Base-by-base conservation (phyloP, 2,113 vertebrate species). In the Triplophysa dalaica region DNA sequence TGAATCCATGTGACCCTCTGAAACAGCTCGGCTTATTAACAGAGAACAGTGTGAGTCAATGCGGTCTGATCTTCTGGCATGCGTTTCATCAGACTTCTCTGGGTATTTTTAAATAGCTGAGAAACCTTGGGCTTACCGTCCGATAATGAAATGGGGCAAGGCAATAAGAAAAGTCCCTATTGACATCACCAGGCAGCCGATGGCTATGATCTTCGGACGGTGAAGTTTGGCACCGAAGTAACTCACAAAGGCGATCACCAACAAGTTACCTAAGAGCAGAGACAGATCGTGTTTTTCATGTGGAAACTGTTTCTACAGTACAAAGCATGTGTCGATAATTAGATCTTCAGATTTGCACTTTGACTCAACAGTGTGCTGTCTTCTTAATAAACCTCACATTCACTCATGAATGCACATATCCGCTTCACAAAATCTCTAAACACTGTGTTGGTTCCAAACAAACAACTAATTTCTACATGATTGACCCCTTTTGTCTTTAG, bases 211-310 rank as follows among this genome's bases (percentile, higher is more conserved):
- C 89, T 94, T 98, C 62, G 97, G 96, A 54, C 95, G 93, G 79
- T 98, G 96, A 86, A 98, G 93, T 86, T 92, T 96, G 58, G 94
- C 94, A 87, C 97, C 96, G 84, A 98, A 98, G 91, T 97, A 98
- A 89, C 96, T 98, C 84, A 98, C 95, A 75, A 97, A 93, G 70
- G 94, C 93, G 87, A 98, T 98, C 84, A 97, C 93, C 87, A 98
- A 87, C 85, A 98, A 92, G 85, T 98, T 98, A 66, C 97, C 97
- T 98, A 86, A 43, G 54, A 80, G 61, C 17, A 63, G 14, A 81
- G 66, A 54, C 33, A 70, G 69, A 43, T 50, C 6, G 14, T n/a
- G 48, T 38, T 38, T 38, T 38, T 38, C 33, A 38, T 38, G 33
- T 38, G 14, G 48, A 12, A 68, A 24, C 22, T 8, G 8, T 21